phyloP scores from a whole-genome alignment of 2,113 vertebrate genomes.

The Melanotaenia duboulayi region DNA sequence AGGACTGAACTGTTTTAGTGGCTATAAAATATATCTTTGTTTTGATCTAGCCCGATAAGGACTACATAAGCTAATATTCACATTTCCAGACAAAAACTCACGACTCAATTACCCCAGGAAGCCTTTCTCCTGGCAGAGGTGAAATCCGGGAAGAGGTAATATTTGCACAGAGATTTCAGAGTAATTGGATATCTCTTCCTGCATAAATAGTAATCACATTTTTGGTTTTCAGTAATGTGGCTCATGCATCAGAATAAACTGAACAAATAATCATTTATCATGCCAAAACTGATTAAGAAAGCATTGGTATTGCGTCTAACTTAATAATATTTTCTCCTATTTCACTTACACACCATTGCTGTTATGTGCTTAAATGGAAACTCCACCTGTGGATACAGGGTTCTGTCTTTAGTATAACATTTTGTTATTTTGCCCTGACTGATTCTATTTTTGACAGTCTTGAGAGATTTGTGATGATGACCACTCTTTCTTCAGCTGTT shows the following conservation, averaged over 20 bases:
- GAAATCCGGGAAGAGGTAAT: constrained; percentile 74
- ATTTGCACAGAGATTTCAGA: constrained; percentile 75
- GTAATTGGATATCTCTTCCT: constrained; percentile 77
- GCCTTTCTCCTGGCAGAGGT: constrained; percentile 64
- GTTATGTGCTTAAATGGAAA: constrained; percentile 28
- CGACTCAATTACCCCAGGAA: constrained; percentile 69
- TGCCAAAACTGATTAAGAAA: constrained; percentile 65
- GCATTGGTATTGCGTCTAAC: constrained; percentile 38
- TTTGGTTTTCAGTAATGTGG: constrained; percentile 62
- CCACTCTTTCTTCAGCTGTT: not conserved
- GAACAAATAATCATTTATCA: constrained; percentile 60
- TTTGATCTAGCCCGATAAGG: constrained; percentile 51
- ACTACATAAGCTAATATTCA: constrained; percentile 53
- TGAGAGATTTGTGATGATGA: not conserved
- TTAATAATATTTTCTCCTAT: constrained; percentile 22
- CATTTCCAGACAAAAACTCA: constrained; percentile 61
- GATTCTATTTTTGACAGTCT: constrained; percentile 8
- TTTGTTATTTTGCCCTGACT: not conserved
- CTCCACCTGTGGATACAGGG: constrained; percentile 16
- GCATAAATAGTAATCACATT: constrained; percentile 77
- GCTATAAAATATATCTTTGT: constrained; percentile 28
- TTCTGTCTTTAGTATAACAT: constrained; percentile 17
- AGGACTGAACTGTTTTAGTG: not conserved
- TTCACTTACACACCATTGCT: constrained; percentile 16
- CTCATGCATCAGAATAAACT: constrained; percentile 62